phyloP scores from a whole-genome alignment of 2,888 invertebrate species.

The Rotaria sp. region DNA sequence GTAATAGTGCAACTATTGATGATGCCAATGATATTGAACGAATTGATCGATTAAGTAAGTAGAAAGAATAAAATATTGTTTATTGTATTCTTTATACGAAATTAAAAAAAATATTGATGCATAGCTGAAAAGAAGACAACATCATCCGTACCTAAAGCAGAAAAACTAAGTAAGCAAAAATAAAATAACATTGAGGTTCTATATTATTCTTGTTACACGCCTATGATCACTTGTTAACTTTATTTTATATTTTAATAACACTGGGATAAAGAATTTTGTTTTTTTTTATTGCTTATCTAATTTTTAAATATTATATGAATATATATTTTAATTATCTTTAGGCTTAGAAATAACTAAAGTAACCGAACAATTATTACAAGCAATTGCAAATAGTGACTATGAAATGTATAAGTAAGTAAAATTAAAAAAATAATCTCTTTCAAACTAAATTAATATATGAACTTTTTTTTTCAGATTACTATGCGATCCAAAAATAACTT shows the following conservation, averaged over 20 bases:
- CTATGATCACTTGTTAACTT: not conserved
- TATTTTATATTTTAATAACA: not conserved
- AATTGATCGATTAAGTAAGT: slow-evolving; percentile 12
- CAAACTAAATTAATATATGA: no score
- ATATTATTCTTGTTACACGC: not conserved
- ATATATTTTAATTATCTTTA: not conserved
- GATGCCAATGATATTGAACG: slow-evolving; percentile 58
- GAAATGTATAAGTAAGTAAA: slow-evolving; percentile 63
- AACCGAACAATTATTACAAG: slow-evolving; percentile 92
- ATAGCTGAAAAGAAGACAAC: not conserved
- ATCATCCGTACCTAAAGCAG: not conserved
- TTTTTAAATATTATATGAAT: no score
- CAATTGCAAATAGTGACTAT: slow-evolving; percentile 92
- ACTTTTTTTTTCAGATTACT: slow-evolving; percentile 72
- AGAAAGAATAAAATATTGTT: not conserved
- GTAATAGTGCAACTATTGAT: slow-evolving; percentile 79
- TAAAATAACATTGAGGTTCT: not conserved
- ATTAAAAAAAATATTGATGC: not conserved
- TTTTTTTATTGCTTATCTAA: no score
- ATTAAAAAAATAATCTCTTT: not conserved
- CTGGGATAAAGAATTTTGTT: not conserved
- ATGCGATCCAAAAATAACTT: slow-evolving; percentile 94
- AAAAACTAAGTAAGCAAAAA: not conserved
- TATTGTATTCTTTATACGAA: not conserved
- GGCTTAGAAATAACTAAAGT: slow-evolving; percentile 96